A percentile compares a stretch with the other conserved stretches of the same genome.
Evolutionary conservation across 2,797 vertebrate species (phyloP).

Genomic region (Peromyscus melanophrys): DNA sequence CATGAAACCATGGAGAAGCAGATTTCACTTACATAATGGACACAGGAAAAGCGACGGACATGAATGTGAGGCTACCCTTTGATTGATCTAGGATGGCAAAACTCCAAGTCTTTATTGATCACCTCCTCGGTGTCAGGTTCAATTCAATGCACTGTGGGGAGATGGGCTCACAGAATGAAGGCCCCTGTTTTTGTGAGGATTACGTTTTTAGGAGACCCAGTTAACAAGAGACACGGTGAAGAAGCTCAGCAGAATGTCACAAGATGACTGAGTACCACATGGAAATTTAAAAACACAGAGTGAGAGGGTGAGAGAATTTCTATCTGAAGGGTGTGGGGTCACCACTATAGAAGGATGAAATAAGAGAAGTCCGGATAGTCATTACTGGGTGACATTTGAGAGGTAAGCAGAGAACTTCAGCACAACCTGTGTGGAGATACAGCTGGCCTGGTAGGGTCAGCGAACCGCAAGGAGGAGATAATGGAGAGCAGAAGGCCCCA

Average conservation of each 20-base stretch:
- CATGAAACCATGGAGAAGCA: not conserved
- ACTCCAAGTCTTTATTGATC: constrained; percentile 11
- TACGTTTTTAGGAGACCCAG: not conserved
- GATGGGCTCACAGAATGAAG: not conserved
- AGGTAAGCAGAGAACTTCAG: not conserved
- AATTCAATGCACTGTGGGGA: not conserved
- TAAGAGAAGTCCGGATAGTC: not conserved
- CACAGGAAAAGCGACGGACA: not conserved
- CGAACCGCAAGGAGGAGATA: not conserved
- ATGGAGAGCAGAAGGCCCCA: not conserved
- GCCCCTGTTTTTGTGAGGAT: not conserved
- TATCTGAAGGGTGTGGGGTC: not conserved
- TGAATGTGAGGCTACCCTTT: not conserved
- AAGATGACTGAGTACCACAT: not conserved
- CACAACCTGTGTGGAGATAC: not conserved
- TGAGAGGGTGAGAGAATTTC: too few species aligned
- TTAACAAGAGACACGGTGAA: not conserved
- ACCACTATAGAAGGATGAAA: not conserved
- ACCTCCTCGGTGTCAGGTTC: not conserved
- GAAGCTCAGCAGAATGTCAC: not conserved
- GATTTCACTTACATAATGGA: not conserved
- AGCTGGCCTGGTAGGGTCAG: too few species aligned
- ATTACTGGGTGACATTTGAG: not conserved
- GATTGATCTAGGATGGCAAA: constrained; percentile 2
- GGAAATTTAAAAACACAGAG: not conserved